Conservation (phyloP, 2,888 invertebrate species). For the Chloroclysta siterata region DNA sequence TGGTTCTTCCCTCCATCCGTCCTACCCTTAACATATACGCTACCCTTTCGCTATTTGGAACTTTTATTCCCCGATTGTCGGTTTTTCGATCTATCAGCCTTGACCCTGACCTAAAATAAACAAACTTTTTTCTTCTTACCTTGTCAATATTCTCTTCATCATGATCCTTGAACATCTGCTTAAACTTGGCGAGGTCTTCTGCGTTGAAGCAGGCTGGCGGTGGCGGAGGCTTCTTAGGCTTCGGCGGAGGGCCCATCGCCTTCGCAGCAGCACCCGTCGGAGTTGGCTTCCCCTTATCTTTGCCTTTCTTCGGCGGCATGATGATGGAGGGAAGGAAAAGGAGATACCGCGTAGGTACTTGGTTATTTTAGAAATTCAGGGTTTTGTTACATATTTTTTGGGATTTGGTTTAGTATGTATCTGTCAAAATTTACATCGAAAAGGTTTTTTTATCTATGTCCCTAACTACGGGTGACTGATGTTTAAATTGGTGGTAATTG, state of each 20-base stretch:
- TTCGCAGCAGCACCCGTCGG: slow-evolving; percentile 26
- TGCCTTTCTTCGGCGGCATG: slow-evolving; percentile 67
- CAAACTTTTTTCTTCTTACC: too few relatives aligned
- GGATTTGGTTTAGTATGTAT: not conserved
- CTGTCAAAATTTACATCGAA: not conserved
- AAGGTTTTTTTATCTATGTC: too few relatives aligned
- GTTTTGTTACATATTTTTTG: slow-evolving; percentile 4
- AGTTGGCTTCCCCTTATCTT: slow-evolving; percentile 45
- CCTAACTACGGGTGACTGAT: too few relatives aligned
- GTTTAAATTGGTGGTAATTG: too few relatives aligned
- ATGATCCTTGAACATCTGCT: slow-evolving; percentile 65
- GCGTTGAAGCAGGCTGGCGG: slow-evolving; percentile 71
- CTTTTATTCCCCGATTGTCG: too few relatives aligned
- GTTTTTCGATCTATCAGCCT: too few relatives aligned
- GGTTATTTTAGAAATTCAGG: not conserved
- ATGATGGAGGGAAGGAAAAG: slow-evolving; percentile 6
- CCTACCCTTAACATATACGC: too few relatives aligned
- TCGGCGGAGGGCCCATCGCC: slow-evolving; percentile 57
- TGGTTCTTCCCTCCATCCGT: too few relatives aligned
- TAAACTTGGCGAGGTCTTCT: slow-evolving; percentile 67
- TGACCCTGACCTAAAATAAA: too few relatives aligned
- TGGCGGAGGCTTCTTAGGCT: slow-evolving; percentile 71
- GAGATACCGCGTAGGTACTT: not conserved
- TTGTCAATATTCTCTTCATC: slow-evolving; percentile 74
- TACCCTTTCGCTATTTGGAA: too few relatives aligned